Evolutionary conservation across 2,888 invertebrate species (phyloP), one percentile per base, ranked within the genome.

Genomic region (Deilephila elpenor): DNA sequence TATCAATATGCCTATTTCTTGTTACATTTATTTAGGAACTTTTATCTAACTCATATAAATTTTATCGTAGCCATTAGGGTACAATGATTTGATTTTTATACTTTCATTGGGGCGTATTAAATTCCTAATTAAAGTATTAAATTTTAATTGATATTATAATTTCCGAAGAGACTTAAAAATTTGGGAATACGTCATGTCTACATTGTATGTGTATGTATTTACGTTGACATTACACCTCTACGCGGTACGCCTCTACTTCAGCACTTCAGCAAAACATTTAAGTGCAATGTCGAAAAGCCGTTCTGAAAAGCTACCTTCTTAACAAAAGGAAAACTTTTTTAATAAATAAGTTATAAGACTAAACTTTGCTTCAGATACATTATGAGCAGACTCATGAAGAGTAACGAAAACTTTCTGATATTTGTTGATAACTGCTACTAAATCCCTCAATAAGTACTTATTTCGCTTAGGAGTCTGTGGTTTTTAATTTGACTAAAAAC

Each of bases 271-370:
- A 72, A 72, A 64, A 71, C 59, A 72, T 62, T 62, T 53, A 72
- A 56, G 29, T 62, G 76, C 76, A 77, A 81, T 79, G 75, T 78
- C 75, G 59, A 67, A 80, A 80, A 79, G 74, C 74, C 74, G 73
- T 75, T 75, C 75, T 76, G 77, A 78, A 78, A 76, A 78, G 78
- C 67, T 73, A 75, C 70, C 75, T 77, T 78, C 74, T 70, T 81
- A 77, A 78, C 78, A 81, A 80, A 81, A 80, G 75, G 72, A 71
- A 81, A 85, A 84, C 76, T 84, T 85, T 84, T 82, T 84, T 84
- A 84, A 83, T 83, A 84, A 84, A 72, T 62, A n/a, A n/a, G n/a
- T n/a, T n/a, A n/a, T n/a, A 53, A 62, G 72, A 44, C 29, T 34
- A 72, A 72, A 72, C 62, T 53, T 62, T 51, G 51, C 61, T 29